These are phyloP conservation scores for Phycodurus eques DNA, from an alignment of 2,113 vertebrate genomes.

Conservation along the genomic window DNA sequence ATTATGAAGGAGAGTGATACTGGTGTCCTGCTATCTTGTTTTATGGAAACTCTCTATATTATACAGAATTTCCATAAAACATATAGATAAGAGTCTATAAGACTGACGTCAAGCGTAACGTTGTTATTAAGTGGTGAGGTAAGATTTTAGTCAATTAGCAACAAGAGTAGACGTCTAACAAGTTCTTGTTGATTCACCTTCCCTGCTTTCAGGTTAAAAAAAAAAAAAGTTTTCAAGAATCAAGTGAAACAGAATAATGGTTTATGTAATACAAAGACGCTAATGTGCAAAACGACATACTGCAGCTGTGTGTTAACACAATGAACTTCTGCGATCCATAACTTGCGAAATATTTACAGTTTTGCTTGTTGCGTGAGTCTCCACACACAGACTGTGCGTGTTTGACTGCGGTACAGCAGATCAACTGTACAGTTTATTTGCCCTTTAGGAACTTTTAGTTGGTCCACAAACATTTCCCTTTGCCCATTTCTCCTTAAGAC, in stretches of 20 bases:
- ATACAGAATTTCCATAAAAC: too few relatives aligned
- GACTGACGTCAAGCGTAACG: neutral
- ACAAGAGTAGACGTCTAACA: neutral
- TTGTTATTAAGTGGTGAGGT: constrained; percentile 3
- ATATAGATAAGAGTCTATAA: neutral
- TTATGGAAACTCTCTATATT: neutral
- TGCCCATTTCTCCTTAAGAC: constrained; percentile 20
- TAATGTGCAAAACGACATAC: constrained; percentile 41
- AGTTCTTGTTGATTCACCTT: neutral
- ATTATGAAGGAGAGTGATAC: constrained; percentile 13
- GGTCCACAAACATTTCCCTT: constrained; percentile 5
- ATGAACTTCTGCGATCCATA: constrained; percentile 55
- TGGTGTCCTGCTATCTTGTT: constrained; percentile 22
- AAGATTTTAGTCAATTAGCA: constrained; percentile 1
- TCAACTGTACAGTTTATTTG: constrained; percentile 20
- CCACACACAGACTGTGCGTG: neutral
- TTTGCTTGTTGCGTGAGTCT: constrained; percentile 26
- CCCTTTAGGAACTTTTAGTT: constrained; percentile 32
- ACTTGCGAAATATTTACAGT: constrained; percentile 54
- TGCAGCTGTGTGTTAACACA: constrained; percentile 30
- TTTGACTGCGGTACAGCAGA: constrained; percentile 5
- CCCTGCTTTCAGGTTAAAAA: neutral
- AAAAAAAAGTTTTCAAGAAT: neutral
- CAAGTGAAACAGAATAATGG: neutral
- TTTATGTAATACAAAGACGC: constrained; percentile 26